Evolutionary conservation across 2,888 invertebrate species (phyloP).

Genomic region (Allolobophora icterica): DNA sequence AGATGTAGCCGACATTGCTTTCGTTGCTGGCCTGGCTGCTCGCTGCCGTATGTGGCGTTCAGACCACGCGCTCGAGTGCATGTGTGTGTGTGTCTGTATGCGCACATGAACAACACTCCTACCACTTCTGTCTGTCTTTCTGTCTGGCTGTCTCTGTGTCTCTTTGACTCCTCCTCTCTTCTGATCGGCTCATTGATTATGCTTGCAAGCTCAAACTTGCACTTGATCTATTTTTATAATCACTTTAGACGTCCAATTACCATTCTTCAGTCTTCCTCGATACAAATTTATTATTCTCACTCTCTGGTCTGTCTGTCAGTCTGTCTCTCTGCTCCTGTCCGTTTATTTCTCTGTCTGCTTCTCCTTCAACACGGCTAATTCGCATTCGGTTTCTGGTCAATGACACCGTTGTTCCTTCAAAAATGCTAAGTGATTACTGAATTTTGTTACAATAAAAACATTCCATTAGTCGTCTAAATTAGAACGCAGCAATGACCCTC

Average conservation of each 20-base stretch:
- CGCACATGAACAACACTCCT: too few species aligned
- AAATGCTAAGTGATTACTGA: not conserved
- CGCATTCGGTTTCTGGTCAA: not conserved
- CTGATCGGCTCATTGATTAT: not conserved
- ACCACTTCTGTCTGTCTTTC: not conserved
- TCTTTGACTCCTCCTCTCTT: not conserved
- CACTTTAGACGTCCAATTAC: constrained; percentile 17
- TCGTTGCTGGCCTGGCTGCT: not conserved
- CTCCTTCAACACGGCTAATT: not conserved
- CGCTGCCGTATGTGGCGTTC: not conserved
- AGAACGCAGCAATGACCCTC: not conserved
- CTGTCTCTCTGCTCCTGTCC: not conserved
- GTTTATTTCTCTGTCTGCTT: not conserved
- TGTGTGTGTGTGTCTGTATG: not conserved
- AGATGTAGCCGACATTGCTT: constrained; percentile 3
- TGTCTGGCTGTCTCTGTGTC: not conserved
- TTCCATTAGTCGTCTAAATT: too few species aligned
- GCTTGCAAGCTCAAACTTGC: constrained; percentile 17
- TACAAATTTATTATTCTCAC: not conserved
- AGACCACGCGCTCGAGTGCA: not conserved
- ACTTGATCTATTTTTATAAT: constrained; percentile 17
- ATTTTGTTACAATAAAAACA: not conserved
- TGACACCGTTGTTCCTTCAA: not conserved
- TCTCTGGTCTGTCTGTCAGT: not conserved
- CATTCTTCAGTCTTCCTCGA: not conserved